Conservation (phyloP, 2,888 invertebrate genomes). For the Thereva unica region DNA sequence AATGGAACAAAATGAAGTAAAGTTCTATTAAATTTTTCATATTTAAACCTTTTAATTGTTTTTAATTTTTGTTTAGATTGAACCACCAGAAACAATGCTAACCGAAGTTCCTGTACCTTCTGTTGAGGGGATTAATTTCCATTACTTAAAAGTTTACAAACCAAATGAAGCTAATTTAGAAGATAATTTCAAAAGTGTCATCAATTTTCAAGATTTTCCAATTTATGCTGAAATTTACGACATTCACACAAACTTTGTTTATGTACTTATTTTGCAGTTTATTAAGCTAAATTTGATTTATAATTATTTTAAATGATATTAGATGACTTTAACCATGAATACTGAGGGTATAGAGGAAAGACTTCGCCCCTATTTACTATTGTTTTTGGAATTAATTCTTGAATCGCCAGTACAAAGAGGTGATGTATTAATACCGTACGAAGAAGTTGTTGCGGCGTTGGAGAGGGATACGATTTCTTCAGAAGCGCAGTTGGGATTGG, state of each 20-base stretch:
- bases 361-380: conserved; percentile 72
- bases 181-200: conserved; percentile 55
- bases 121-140: conserved; percentile 72
- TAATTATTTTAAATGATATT: conserved; percentile 37
- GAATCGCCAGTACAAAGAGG: conserved; percentile 71
- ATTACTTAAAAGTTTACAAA: conserved; percentile 60
- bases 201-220: conserved; percentile 69
- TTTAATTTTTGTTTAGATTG: conserved; percentile 60
- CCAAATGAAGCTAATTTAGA: conserved; percentile 48
- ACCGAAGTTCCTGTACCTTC: conserved; percentile 76
- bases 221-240: conserved; percentile 78
- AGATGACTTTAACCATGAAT: conserved; percentile 77
- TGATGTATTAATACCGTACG: conserved; percentile 57
- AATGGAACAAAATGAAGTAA: conserved; percentile 75
- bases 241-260: conserved; percentile 80
- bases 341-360: conserved; percentile 65
- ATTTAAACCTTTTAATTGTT: not conserved
- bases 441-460: conserved; percentile 77
- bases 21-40: conserved; percentile 7
- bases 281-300: conserved; percentile 43
- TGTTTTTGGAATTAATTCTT: conserved; percentile 73
- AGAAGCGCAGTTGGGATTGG: conserved; percentile 67
- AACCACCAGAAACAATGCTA: conserved; percentile 73
- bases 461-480: conserved; percentile 74
- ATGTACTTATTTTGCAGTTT: conserved; percentile 63